Evolutionary conservation across 2,888 invertebrate species (phyloP), one percentile per base, ranked within the genome.

Genomic region (Odontocolon sp.): DNA sequence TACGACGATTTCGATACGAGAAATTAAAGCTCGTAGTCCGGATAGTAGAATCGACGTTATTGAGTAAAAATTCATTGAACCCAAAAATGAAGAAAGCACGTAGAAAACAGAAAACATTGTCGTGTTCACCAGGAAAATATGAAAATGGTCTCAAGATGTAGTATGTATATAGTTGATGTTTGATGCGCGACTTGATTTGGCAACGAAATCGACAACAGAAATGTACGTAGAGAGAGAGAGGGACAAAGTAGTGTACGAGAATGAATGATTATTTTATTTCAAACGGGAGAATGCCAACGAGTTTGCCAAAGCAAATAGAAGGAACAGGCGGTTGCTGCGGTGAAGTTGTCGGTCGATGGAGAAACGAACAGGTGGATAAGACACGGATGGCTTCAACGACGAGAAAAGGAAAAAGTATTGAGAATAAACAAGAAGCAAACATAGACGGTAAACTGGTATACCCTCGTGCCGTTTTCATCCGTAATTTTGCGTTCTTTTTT

Each of bases 321-420:
- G 21, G 23, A 14, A 23, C n/a, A n/a, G 9, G 36, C 18, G 45
- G 26, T 16, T 28, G 14, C n/a, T 0, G 18, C 11, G 61, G n/a
- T 31, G 47, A 59, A 59, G 16, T 52, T 47, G 50, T 52, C 14
- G 68, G 33, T 68, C 18, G 57, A 57, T 45, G 57, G 26, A 36
- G 68, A 57, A 68, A 57, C 57, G 45, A 57, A 57, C 56, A 26
- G 68, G 68, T 68, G 50, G 38, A 59, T 23, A 18, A 28, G 28
- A 50, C 50, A 45, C 9, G 40, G 18, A n/a, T 42, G 18, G 38
- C 14, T 38, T 4, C n/a, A 59, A 2, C 36, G 38, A 8, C 18
- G 36, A 18, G 45, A 18, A 18, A 6, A 16, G 26, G 11, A 4
- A 26, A 54, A 38, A 23, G 56, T 11, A 26, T 31, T 21, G 18